Percentiles rank a stretch among this genome's conserved stretches.
These are phyloP conservation scores for Channa argus DNA, from an alignment of 2,113 vertebrate species.

Conservation along the genomic window DNA sequence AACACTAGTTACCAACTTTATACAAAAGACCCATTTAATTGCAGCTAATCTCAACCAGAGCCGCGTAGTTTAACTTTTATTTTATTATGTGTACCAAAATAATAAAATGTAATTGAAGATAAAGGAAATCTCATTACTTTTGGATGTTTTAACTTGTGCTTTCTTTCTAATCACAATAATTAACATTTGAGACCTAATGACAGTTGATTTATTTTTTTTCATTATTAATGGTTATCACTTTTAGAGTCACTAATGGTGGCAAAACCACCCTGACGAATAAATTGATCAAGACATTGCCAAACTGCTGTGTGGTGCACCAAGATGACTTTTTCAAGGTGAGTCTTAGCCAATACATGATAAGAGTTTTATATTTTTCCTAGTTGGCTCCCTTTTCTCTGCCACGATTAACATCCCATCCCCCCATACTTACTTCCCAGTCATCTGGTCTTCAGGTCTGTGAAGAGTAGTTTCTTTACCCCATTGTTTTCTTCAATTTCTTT, in stretches of 20 bases:
- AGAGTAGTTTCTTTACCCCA: background rate
- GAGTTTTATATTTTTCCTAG: background rate
- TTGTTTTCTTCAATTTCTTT: background rate
- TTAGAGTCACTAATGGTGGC: slow-evolving; percentile 87
- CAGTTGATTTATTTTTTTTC: background rate
- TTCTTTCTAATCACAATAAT: background rate
- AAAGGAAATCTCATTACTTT: background rate
- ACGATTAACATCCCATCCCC: background rate
- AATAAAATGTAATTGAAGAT: slow-evolving; percentile 1
- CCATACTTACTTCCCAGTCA: background rate
- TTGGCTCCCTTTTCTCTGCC: background rate
- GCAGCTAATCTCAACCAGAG: too few relatives aligned
- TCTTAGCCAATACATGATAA: background rate
- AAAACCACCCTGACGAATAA: slow-evolving; percentile 86
- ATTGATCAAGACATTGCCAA: slow-evolving; percentile 82
- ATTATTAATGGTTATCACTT: background rate
- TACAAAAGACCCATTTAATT: too few relatives aligned
- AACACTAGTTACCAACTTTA: too few relatives aligned
- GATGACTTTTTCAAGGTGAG: slow-evolving; percentile 89
- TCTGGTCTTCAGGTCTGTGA: background rate
- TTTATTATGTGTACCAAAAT: background rate
- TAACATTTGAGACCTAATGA: too few relatives aligned
- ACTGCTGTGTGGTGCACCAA: slow-evolving; percentile 87
- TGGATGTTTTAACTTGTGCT: background rate
- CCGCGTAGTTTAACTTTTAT: too few relatives aligned